Base-by-base conservation (phyloP, 1,140 invertebrate species). In the Spodoptera frugiperda region DNA sequence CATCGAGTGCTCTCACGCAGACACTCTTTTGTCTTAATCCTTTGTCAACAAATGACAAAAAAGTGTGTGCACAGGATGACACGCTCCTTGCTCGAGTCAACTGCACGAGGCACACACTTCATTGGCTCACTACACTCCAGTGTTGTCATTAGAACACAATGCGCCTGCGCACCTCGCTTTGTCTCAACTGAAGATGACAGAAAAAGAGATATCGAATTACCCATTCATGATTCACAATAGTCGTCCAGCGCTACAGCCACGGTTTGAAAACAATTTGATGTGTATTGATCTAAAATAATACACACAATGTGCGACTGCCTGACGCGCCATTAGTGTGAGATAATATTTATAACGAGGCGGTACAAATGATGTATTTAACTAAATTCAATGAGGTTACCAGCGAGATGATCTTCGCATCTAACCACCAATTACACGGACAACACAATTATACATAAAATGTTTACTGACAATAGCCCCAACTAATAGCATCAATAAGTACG, bases 391-490 rank as follows among this genome's bases (percentile, higher is more conserved):
- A 72, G 15, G n/a, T 54, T 51, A 57, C 4, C 57, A 72, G 57
- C 30, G 57, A 70, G 49, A 25, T n/a, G 63, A 67, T 67, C 63
- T 46, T 48, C 49, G 15, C 54, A 12, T 17, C 70, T 17, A 59
- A 48, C 17, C 70, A 73, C 54, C 70, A 73, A 73, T 73, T 61
- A 73, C 71, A 46, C 17, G 21, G 59, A 14, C 55, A 57, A 72
- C 53, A 72, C 51, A 51, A 68, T 55, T 48, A 67, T 48, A 76
- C 33, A 44, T 59, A 75, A 75, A 65, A 65, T 75, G 72, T 65
- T 75, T 75, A 57, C 68, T 63, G 21, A 76, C 78, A 73, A 55
- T 76, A 71, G 74, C 19, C 39, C 17, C 53, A 39, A 72, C 74
- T 65, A 59, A 59, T 67, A 53, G 46, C 21, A 51, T 61, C 59